A percentile compares a stretch with the other conserved stretches of the same genome.
phyloP scores from a whole-genome alignment of 2,797 vertebrate genomes.

The Falco rusticolus region DNA sequence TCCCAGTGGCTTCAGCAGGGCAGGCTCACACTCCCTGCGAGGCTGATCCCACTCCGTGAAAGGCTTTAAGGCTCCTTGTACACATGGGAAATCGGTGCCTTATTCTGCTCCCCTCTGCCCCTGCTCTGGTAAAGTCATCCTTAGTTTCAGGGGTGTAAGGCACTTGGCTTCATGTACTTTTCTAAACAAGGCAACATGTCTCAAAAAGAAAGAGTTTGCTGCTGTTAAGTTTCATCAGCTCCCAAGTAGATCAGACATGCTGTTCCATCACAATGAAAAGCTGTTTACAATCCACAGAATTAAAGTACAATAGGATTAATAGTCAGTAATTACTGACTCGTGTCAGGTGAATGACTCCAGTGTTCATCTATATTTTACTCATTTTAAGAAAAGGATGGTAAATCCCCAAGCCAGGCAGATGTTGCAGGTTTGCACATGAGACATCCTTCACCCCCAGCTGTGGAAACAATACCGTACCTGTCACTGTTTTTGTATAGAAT shows the following conservation, averaged over 20 bases:
- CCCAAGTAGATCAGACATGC: neutral
- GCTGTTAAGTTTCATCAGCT: neutral
- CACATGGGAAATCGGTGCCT: neutral
- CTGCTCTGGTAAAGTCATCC: neutral
- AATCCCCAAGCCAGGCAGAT: neutral
- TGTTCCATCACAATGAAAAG: conserved; percentile 1
- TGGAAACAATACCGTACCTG: neutral
- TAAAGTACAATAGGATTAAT: conserved; percentile 19
- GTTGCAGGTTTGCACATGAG: neutral
- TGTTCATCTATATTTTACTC: neutral
- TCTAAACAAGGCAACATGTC: neutral
- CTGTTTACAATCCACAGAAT: conserved; percentile 47
- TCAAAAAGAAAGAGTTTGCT: neutral
- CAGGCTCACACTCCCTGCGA: neutral
- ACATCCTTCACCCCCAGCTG: conserved; percentile 6
- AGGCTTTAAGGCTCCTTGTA: neutral
- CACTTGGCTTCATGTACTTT: neutral
- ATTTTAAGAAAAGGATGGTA: conserved; percentile 36
- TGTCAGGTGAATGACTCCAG: conserved; percentile 9
- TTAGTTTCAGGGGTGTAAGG: neutral
- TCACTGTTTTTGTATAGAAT: conserved; percentile 60
- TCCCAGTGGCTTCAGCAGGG: neutral
- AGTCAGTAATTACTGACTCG: conserved; percentile 41
- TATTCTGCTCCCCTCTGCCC: neutral
- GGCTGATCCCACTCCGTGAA: neutral